Conservation (phyloP, 2,113 vertebrate genomes). For the Phaethornis superciliosus region DNA sequence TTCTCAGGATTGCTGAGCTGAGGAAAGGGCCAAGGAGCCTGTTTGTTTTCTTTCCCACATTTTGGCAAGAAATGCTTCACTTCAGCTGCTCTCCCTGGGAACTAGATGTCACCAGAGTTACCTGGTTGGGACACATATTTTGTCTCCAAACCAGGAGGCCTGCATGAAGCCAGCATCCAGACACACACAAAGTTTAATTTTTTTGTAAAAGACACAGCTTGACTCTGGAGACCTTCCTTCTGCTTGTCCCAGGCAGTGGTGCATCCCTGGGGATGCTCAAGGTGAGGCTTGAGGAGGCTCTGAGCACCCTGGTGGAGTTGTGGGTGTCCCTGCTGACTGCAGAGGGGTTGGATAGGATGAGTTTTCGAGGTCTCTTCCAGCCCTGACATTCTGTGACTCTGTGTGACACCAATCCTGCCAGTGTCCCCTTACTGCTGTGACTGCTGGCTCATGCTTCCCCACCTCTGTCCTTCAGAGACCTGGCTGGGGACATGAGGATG, state of each 20-base stretch:
- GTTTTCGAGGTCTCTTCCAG: too few relatives aligned
- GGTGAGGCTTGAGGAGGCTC: too few relatives aligned
- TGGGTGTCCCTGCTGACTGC: too few relatives aligned
- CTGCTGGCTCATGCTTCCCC: accelerated
- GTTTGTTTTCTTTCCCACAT: background rate
- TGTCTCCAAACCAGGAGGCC: background rate
- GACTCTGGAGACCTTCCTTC: background rate
- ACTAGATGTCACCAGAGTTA: background rate
- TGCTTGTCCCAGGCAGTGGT: background rate
- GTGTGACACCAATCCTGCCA: background rate
- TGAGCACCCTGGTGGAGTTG: too few relatives aligned
- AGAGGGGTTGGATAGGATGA: too few relatives aligned
- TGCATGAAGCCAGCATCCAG: background rate
- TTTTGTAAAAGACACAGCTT: background rate
- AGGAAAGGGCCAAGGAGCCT: background rate
- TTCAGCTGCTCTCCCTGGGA: background rate
- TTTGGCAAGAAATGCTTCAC: background rate
- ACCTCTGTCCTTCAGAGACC: background rate
- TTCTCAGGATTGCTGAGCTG: background rate
- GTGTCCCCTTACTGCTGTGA: background rate
- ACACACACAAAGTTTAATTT: background rate
- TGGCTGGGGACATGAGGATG: too few relatives aligned
- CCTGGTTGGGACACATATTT: background rate
- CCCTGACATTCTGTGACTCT: too few relatives aligned
- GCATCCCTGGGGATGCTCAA: too few relatives aligned